A percentile compares a stretch with the other conserved stretches of the same genome.
These are phyloP conservation scores for Xanthorhoe spadicearia DNA, from an alignment of 2,888 invertebrate genomes.

Conservation along the genomic window DNA sequence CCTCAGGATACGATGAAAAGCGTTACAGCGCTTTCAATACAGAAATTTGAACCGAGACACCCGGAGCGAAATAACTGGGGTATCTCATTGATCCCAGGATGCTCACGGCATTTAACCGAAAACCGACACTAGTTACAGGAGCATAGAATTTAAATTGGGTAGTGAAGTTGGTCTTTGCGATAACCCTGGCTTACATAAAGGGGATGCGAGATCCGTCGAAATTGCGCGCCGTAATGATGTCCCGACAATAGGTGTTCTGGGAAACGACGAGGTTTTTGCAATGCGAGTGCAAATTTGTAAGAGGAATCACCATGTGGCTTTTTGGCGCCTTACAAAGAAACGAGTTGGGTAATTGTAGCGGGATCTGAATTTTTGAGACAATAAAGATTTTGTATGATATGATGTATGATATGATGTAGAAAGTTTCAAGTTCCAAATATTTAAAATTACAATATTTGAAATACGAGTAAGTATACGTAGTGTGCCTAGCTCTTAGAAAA, in stretches of 20 bases:
- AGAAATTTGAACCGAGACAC: constrained; percentile 61
- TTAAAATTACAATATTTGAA: too few relatives aligned
- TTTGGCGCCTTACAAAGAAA: constrained; percentile 51
- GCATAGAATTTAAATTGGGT: constrained; percentile 43
- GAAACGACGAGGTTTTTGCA: constrained; percentile 74
- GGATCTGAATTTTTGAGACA: constrained; percentile 29
- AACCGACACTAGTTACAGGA: constrained; percentile 18
- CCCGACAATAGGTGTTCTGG: constrained; percentile 78
- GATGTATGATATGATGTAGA: too few relatives aligned
- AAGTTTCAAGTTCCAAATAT: too few relatives aligned
- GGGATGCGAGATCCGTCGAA: constrained; percentile 77
- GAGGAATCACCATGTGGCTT: constrained; percentile 66
- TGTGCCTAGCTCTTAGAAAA: too few relatives aligned
- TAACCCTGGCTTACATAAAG: constrained; percentile 78
- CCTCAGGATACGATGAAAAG: constrained; percentile 46
- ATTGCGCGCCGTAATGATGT: constrained; percentile 76
- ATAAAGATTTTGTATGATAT: constrained; percentile 21
- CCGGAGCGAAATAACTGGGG: constrained; percentile 75
- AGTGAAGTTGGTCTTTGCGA: constrained; percentile 54
- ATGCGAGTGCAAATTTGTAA: constrained; percentile 75
- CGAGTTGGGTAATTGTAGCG: constrained; percentile 41
- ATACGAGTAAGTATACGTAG: too few relatives aligned
- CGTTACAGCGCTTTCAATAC: constrained; percentile 59
- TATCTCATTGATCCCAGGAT: constrained; percentile 70
- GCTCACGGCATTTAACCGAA: constrained; percentile 38